Evolutionary conservation across 92 coral and sea anemone genomes (phyloP).

Genomic region (Epizoanthus illoricatus): DNA sequence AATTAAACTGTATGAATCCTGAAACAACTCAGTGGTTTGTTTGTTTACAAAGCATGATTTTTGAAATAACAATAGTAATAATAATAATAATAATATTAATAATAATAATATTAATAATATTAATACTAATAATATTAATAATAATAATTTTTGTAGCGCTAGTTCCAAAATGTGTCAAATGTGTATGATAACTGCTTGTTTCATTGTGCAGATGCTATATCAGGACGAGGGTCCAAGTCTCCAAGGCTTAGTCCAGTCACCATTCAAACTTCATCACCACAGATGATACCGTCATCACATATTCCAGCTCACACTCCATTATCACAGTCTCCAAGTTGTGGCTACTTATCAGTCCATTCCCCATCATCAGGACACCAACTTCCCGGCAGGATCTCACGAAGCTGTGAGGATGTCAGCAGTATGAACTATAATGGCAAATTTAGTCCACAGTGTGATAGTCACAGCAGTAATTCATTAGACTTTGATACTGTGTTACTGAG

Average conservation of each 20-base stretch:
- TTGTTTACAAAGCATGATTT: too few species aligned
- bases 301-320: constrained; percentile 32
- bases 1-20: too few species aligned
- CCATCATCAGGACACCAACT: constrained; percentile 44
- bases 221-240: constrained; percentile 25
- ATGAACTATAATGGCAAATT: constrained; percentile 54
- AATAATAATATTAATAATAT: too few species aligned
- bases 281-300: constrained; percentile 16
- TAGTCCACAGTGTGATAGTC: constrained; percentile 61
- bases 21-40: too few species aligned
- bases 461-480: constrained; percentile 66
- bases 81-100: too few species aligned
- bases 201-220: constrained; percentile 22
- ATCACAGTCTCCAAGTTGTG: constrained; percentile 68
- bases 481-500: constrained; percentile 74
- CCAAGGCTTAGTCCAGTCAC: constrained; percentile 30
- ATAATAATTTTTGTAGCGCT: not conserved
- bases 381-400: constrained; percentile 72
- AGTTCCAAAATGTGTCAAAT: too few species aligned
- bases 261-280: constrained; percentile 38
- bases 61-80: too few species aligned
- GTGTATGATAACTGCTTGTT: not conserved
- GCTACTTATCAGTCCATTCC: constrained; percentile 52
- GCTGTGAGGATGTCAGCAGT: constrained; percentile 76
- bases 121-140: too few species aligned